phyloP scores from a whole-genome alignment of 1,140 invertebrate species.

The Trichomalopsis sarcophagae region DNA sequence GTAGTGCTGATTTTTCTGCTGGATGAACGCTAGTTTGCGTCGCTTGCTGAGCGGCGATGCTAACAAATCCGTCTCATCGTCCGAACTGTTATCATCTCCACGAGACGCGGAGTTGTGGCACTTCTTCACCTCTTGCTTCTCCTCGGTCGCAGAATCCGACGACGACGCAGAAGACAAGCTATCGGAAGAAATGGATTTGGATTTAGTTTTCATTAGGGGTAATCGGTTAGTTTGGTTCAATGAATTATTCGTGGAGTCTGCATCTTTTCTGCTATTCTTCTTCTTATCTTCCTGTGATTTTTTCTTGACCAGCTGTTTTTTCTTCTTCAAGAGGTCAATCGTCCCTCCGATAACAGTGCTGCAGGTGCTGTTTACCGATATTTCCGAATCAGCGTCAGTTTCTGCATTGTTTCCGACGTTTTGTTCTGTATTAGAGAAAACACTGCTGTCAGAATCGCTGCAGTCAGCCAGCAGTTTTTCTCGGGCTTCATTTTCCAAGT shows the following conservation, averaged over 20 bases:
- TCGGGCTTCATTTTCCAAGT: background rate
- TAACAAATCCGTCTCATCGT: constrained; percentile 16
- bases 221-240: background rate
- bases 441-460: constrained; percentile 17
- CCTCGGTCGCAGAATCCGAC: constrained; percentile 16
- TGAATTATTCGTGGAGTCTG: background rate
- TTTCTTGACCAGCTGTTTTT: background rate
- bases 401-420: background rate
- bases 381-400: background rate
- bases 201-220: constrained; percentile 43
- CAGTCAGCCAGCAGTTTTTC: constrained; percentile 11
- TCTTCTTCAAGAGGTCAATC: constrained; percentile 22
- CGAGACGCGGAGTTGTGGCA: background rate
- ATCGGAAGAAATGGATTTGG: constrained; percentile 47
- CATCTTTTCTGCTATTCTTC: background rate
- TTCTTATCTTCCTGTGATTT: background rate
- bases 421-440: background rate
- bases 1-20: constrained; percentile 53
- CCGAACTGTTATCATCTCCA: background rate
- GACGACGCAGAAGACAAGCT: constrained; percentile 31
- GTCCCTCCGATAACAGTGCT: background rate
- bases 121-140: background rate
- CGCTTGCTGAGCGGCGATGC: constrained; percentile 30
- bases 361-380: background rate
- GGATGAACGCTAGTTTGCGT: constrained; percentile 37